Conservation (phyloP, 92 coral and sea anemone species). For the Palythoa caribaeorum region DNA sequence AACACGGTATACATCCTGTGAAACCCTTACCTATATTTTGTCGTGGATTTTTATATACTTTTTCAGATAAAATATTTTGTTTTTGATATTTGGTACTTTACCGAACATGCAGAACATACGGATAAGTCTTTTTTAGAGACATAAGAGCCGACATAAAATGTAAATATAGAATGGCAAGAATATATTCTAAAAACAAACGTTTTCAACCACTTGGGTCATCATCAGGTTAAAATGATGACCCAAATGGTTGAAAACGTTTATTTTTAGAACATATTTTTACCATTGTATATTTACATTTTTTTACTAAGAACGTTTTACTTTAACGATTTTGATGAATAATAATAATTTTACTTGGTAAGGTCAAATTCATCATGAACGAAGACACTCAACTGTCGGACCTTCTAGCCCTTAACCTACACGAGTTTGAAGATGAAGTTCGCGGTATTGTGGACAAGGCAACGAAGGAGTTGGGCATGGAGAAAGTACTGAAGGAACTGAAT, state of each 20-base stretch:
- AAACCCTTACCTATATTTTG: no score
- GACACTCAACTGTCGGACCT: constrained; percentile 96
- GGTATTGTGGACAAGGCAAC: constrained; percentile 99
- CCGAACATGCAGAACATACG: no score
- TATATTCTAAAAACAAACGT: no score
- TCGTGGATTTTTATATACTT: neutral
- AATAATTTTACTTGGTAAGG: constrained; percentile 55
- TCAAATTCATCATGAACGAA: constrained; percentile 96
- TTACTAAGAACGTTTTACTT: neutral
- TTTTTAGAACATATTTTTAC: no score
- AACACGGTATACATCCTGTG: no score
- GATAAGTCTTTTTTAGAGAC: no score
- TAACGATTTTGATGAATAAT: no score
- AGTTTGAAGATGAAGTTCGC: constrained; percentile 98
- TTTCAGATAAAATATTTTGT: neutral
- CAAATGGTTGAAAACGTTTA: no score
- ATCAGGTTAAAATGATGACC: no score
- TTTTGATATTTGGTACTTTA: neutral
- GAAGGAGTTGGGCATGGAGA: constrained; percentile 99
- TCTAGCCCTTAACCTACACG: constrained; percentile 94
- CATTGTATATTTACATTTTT: neutral
- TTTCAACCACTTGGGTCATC: no score
- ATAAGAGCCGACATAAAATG: no score
- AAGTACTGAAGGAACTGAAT: constrained; percentile 90
- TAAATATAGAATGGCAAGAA: no score